A percentile compares a stretch with the other conserved stretches of the same genome.
Conservation (phyloP, 2,113 vertebrate genomes). For the Alectura lathami region DNA sequence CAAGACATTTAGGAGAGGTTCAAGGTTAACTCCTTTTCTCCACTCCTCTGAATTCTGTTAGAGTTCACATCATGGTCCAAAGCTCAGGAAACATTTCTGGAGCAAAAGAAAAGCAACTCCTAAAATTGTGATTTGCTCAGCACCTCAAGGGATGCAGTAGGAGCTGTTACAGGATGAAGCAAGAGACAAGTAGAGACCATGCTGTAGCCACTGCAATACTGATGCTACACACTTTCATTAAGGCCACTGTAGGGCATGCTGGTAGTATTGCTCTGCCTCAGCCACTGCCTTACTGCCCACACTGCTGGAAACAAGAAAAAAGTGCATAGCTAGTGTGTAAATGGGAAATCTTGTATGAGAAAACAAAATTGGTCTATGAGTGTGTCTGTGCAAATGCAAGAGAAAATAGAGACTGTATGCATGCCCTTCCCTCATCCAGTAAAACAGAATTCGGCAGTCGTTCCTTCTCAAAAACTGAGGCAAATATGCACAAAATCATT, state of each 20-base stretch:
- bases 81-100: slow-evolving; percentile 9
- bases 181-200: background rate
- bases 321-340: background rate
- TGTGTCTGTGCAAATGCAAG: background rate
- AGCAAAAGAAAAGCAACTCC: background rate
- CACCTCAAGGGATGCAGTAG: background rate
- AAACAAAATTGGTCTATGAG: background rate
- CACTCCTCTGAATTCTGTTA: background rate
- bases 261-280: background rate
- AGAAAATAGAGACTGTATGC: rapidly evolving
- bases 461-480: background rate
- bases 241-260: background rate
- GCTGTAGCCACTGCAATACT: background rate
- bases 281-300: background rate
- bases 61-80: background rate
- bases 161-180: background rate
- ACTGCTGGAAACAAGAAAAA: background rate
- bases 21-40: slow-evolving; percentile 60
- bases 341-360: background rate
- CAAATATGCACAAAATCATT: background rate
- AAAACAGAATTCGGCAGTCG: background rate
- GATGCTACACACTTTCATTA: background rate
- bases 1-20: slow-evolving; percentile 55
- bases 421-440: background rate
- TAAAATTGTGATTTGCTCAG: background rate